Evolutionary conservation across 2,113 vertebrate genomes (phyloP).

Genomic region (Alligator sinensis): DNA sequence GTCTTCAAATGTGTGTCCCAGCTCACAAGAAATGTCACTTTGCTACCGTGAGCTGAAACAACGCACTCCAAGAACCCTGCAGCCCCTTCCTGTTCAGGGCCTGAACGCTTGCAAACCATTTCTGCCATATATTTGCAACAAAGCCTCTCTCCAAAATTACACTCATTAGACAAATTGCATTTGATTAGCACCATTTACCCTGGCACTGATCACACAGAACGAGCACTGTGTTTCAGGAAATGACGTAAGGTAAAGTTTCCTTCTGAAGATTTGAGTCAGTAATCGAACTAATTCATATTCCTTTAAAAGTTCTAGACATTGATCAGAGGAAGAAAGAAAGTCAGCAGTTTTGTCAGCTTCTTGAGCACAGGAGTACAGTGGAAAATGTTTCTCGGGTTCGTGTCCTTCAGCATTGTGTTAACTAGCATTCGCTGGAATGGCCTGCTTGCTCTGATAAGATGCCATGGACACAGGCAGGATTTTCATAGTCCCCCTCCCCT

Average conservation of each 20-base stretch:
- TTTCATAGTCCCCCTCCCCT: neutral
- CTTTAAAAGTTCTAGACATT: neutral
- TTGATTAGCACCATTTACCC: slow-evolving; percentile 16
- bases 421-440: neutral
- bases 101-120: slow-evolving; percentile 8
- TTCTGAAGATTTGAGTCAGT: neutral
- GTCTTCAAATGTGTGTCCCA: neutral
- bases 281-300: neutral
- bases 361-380: neutral
- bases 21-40: neutral
- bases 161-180: slow-evolving; percentile 34
- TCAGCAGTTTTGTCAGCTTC: neutral
- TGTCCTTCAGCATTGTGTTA: neutral
- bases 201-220: slow-evolving; percentile 4
- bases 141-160: slow-evolving; percentile 25
- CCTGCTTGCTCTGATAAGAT: neutral
- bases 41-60: neutral
- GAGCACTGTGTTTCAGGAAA: slow-evolving; percentile 30
- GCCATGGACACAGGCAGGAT: neutral
- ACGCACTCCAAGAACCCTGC: slow-evolving; percentile 12
- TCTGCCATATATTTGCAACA: slow-evolving; percentile 8
- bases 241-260: neutral
- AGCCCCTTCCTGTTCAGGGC: neutral
- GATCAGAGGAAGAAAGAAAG: neutral
- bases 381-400: neutral